Percentiles rank a stretch among this genome's conserved stretches.
Evolutionary conservation across 2,113 vertebrate genomes (phyloP).

Genomic region (Psittacus erithacus): DNA sequence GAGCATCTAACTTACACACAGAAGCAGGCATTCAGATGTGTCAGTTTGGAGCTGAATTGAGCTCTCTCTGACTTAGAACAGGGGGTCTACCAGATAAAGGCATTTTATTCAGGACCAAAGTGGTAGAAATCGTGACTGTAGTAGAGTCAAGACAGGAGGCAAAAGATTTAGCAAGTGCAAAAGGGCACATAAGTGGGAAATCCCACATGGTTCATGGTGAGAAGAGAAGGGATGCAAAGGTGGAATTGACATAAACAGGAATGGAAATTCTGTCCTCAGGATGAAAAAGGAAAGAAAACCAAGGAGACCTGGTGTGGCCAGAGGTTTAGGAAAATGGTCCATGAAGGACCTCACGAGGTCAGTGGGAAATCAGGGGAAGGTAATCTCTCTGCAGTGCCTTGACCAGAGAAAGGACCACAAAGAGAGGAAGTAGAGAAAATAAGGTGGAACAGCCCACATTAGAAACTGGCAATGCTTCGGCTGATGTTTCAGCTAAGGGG

Average conservation of each 20-base stretch:
- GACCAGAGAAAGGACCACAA: background rate
- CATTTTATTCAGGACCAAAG: background rate
- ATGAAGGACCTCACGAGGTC: background rate
- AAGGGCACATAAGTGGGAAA: background rate
- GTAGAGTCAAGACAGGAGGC: background rate
- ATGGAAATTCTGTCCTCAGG: background rate
- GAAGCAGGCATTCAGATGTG: background rate
- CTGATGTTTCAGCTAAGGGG: background rate
- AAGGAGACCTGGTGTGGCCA: background rate
- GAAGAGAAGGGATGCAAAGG: background rate
- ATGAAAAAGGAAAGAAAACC: background rate
- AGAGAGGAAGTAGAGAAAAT: background rate
- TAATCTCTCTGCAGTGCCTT: background rate
- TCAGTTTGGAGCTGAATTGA: background rate
- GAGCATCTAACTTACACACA: accelerated
- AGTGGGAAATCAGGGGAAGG: background rate
- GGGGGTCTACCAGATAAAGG: background rate
- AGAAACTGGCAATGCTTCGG: background rate
- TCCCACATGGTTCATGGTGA: accelerated
- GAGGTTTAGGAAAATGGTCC: background rate
- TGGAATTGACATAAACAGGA: background rate
- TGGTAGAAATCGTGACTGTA: background rate
- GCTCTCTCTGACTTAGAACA: background rate
- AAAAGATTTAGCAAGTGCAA: background rate
- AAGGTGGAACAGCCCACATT: background rate